Conservation (phyloP, 2,888 invertebrate genomes). For the Heteromurus nitidus region DNA sequence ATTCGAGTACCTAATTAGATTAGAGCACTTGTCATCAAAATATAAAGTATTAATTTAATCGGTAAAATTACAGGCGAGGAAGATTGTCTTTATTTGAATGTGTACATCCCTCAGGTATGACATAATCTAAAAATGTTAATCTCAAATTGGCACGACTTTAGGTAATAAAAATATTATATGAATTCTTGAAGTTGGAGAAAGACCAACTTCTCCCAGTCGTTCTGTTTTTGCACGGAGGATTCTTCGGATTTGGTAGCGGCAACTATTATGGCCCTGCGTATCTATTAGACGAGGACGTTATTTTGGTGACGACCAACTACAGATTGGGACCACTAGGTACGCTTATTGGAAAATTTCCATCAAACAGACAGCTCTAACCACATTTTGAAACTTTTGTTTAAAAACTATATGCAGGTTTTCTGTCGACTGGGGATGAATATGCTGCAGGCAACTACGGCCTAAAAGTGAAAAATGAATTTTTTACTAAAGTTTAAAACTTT, state of each 20-base stretch:
- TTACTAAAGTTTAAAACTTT: background rate
- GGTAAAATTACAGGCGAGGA: constrained; percentile 39
- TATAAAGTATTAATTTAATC: too few relatives aligned
- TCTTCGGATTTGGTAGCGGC: constrained; percentile 54
- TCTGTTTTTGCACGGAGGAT: constrained; percentile 57
- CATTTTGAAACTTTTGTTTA: background rate
- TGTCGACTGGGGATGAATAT: constrained; percentile 41
- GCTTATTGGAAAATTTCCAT: background rate
- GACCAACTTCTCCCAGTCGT: constrained; percentile 59
- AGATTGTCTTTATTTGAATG: constrained; percentile 49
- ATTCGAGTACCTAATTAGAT: too few relatives aligned
- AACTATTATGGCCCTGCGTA: constrained; percentile 58
- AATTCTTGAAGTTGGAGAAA: constrained; percentile 44
- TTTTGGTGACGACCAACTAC: constrained; percentile 68
- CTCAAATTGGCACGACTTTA: too few relatives aligned
- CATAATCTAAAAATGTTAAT: too few relatives aligned
- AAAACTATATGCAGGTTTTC: constrained; percentile 34
- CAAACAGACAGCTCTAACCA: background rate
- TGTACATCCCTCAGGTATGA: constrained; percentile 58
- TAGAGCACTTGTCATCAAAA: too few relatives aligned
- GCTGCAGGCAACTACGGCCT: constrained; percentile 60
- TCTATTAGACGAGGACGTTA: constrained; percentile 55
- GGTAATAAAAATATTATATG: too few relatives aligned
- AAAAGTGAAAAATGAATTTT: background rate
- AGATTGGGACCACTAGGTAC: constrained; percentile 66